These are phyloP conservation scores for Anolis sagrei DNA, from an alignment of 2,113 vertebrate genomes.

Conservation along the genomic window DNA sequence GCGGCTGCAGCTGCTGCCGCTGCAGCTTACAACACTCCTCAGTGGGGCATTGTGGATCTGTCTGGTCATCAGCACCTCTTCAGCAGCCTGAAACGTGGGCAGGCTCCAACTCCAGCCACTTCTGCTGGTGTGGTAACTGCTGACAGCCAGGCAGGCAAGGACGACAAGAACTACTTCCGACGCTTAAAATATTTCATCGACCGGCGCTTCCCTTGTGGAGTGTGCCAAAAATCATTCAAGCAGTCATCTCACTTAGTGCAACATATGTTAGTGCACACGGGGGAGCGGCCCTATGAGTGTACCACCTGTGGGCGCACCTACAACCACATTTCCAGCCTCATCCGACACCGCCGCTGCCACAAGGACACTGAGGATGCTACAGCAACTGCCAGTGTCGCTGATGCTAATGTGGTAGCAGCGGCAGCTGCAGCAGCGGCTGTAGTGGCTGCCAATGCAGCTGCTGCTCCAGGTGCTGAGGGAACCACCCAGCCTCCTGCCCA, in stretches of 20 bases:
- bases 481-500: rapidly evolving
- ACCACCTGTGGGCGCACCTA: conserved; percentile 76
- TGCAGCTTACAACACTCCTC: conserved; percentile 57
- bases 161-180: conserved; percentile 75
- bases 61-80: conserved; percentile 77
- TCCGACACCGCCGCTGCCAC: conserved; percentile 78
- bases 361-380: conserved; percentile 56
- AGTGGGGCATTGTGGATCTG: conserved; percentile 79
- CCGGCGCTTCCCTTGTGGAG: conserved; percentile 74
- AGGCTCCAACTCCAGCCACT: neutral
- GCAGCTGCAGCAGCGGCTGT: rapidly evolving
- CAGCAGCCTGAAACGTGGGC: conserved; percentile 69
- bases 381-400: neutral
- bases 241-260: conserved; percentile 78
- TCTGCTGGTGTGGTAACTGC: neutral
- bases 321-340: conserved; percentile 79
- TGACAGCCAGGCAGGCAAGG: conserved; percentile 47
- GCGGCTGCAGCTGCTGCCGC: neutral
- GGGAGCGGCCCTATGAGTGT: conserved; percentile 75
- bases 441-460: neutral
- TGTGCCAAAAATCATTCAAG: conserved; percentile 79
- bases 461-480: neutral
- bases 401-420: neutral
- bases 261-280: conserved; percentile 80
- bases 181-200: conserved; percentile 76